Percentiles rank a stretch among this genome's conserved stretches.
These are phyloP conservation scores for Cheilosia variabilis DNA, from an alignment of 2,888 invertebrate genomes.

Conservation along the genomic window DNA sequence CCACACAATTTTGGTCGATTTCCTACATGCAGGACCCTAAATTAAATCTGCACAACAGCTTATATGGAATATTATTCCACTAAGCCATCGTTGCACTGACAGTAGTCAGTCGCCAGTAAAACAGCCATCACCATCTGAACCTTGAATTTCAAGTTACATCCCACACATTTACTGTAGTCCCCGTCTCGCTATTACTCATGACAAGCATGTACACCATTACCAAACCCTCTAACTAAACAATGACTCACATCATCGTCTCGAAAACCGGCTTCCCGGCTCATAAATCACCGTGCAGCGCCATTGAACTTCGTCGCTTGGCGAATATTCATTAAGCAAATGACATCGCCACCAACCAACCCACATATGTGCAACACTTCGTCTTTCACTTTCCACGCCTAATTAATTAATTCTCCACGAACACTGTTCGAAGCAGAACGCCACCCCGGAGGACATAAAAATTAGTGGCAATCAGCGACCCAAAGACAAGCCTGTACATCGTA, in stretches of 20 bases:
- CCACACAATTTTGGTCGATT: too few species aligned
- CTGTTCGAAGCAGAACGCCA: constrained; percentile 26
- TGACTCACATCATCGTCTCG: constrained; percentile 52
- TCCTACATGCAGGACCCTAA: too few species aligned
- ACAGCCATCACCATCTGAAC: not conserved
- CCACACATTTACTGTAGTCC: constrained; percentile 1
- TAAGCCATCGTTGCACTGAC: too few species aligned
- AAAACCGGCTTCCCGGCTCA: constrained; percentile 47
- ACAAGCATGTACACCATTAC: constrained; percentile 1
- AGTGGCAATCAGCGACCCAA: constrained; percentile 66
- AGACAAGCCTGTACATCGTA: constrained; percentile 32
- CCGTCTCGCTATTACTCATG: constrained; percentile 6
- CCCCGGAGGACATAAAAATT: constrained; percentile 71
- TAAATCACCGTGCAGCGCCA: constrained; percentile 74
- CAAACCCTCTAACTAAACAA: constrained; percentile 20
- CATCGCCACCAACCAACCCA: constrained; percentile 55
- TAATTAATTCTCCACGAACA: constrained; percentile 57
- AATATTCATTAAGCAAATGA: constrained; percentile 70
- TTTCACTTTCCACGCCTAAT: constrained; percentile 75
- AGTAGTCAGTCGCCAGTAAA: too few species aligned
- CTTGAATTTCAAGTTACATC: not conserved
- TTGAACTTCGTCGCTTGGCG: constrained; percentile 55
- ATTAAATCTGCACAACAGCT: too few species aligned
- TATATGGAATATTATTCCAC: too few species aligned
- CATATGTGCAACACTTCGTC: constrained; percentile 69